Percentiles rank a stretch among this genome's conserved stretches.
These are phyloP conservation scores for Menura novaehollandiae DNA, from an alignment of 2,113 vertebrate species.

Conservation along the genomic window DNA sequence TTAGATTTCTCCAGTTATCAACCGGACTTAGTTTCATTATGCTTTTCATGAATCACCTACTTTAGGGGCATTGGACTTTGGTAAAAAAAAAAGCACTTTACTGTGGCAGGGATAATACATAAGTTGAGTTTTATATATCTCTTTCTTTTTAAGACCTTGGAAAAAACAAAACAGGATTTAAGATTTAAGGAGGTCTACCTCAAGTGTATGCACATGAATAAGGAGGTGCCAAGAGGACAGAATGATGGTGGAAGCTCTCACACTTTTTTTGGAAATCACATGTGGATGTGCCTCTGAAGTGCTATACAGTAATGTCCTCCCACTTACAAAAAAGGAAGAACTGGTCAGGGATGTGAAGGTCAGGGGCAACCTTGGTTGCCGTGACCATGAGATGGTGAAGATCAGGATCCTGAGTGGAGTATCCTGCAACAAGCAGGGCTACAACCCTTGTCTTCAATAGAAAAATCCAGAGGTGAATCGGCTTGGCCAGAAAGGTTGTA, in stretches of 20 bases:
- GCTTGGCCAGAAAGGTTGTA: background rate
- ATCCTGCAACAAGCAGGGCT: background rate
- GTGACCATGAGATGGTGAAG: background rate
- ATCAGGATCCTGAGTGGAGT: background rate
- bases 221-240: background rate
- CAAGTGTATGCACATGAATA: background rate
- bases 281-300: background rate
- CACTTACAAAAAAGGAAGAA: background rate
- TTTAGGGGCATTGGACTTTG: constrained; percentile 75
- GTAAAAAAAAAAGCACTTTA: constrained; percentile 79
- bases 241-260: background rate
- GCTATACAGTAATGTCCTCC: background rate
- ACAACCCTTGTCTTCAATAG: background rate
- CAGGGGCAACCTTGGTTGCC: background rate
- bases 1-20: constrained; percentile 79
- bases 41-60: constrained; percentile 71
- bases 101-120: constrained; percentile 70
- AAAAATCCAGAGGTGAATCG: background rate
- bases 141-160: background rate
- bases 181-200: background rate
- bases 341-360: background rate
- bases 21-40: constrained; percentile 74
- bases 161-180: background rate
- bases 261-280: background rate
- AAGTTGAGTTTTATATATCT: constrained; percentile 65